phyloP scores from a whole-genome alignment of 1,140 invertebrate species.

The Aphis gossypii region DNA sequence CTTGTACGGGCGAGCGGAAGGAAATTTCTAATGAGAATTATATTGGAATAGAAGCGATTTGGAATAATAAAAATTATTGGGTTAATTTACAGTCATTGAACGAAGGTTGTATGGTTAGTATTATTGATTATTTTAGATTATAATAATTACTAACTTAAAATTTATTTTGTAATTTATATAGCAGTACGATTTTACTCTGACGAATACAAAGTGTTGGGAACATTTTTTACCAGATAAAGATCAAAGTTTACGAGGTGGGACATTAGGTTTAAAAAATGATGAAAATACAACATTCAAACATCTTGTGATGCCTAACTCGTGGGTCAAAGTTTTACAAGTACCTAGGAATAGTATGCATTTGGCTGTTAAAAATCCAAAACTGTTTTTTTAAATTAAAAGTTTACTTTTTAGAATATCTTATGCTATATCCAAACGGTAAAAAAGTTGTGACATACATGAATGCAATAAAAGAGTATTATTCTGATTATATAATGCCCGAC shows the following conservation, averaged over 20 bases:
- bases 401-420: conserved; percentile 71
- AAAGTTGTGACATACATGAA: conserved; percentile 80
- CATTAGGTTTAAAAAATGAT: conserved; percentile 62
- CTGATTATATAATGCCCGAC: conserved; percentile 77
- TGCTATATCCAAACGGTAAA: conserved; percentile 75
- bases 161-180: neutral
- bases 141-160: neutral
- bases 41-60: conserved; percentile 81
- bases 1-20: conserved; percentile 75
- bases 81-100: conserved; percentile 72
- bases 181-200: neutral
- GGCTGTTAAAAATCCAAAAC: neutral
- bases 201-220: conserved; percentile 15
- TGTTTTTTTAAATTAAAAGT: conserved; percentile 42
- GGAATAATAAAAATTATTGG: conserved; percentile 90
- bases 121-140: neutral
- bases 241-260: neutral
- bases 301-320: conserved; percentile 81
- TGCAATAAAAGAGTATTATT: conserved; percentile 77
- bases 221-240: conserved; percentile 38
- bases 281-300: conserved; percentile 73
- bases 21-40: conserved; percentile 72
- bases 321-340: conserved; percentile 77
- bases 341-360: conserved; percentile 68
- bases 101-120: conserved; percentile 62